These are phyloP conservation scores for Pachliopta kotzebuea DNA, from an alignment of 2,888 invertebrate genomes.

Conservation along the genomic window DNA sequence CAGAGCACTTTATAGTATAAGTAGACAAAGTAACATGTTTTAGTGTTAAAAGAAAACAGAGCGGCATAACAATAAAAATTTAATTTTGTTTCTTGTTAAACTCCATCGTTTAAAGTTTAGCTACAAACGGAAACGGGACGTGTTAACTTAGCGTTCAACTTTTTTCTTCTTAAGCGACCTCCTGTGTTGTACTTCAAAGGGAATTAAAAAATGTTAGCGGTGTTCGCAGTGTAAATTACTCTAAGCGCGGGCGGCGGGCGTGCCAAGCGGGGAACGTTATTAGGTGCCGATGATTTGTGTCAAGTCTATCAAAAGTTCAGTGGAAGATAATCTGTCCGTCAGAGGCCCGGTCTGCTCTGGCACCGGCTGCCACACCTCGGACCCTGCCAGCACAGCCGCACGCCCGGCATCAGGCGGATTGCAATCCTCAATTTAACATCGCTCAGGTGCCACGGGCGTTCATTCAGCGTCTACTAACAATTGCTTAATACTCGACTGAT, in stretches of 20 bases:
- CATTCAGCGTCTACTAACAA: conserved; percentile 36
- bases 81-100: neutral
- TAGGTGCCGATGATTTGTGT: conserved; percentile 19
- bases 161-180: neutral
- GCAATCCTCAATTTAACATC: conserved; percentile 50
- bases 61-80: neutral
- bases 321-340: conserved; percentile 14
- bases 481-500: conserved; percentile 13
- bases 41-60: neutral
- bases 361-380: conserved; percentile 16
- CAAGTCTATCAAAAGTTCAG: conserved; percentile 22
- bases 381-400: conserved; percentile 34
- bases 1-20: neutral
- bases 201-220: neutral
- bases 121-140: too few species aligned
- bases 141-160: neutral
- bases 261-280: conserved; percentile 17
- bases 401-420: conserved; percentile 38
- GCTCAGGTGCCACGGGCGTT: conserved; percentile 39
- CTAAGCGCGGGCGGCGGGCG: neutral
- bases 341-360: conserved; percentile 15
- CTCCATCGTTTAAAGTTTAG: neutral
- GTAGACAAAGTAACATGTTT: neutral
- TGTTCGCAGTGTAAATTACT: neutral
- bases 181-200: neutral